phyloP scores from a whole-genome alignment of 2,888 invertebrate species.

The Malacosoma neustria region DNA sequence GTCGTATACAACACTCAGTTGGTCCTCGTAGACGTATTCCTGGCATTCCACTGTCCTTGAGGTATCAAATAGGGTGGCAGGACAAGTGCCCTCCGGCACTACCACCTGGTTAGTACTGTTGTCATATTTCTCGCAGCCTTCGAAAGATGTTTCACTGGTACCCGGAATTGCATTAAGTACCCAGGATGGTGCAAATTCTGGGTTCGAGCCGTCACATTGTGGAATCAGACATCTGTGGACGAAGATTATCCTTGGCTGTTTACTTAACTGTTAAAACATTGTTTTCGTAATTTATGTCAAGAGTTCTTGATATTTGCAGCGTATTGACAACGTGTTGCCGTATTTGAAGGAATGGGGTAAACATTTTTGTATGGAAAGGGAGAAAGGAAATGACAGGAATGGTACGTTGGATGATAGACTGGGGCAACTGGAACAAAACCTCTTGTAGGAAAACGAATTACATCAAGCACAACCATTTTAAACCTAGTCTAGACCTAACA shows the following conservation, averaged over 20 bases:
- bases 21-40: conserved; percentile 45
- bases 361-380: too few relatives aligned
- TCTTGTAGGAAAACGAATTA: too few relatives aligned
- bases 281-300: not conserved
- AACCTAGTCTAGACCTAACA: too few relatives aligned
- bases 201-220: conserved; percentile 39
- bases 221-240: conserved; percentile 41
- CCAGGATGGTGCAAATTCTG: conserved; percentile 43
- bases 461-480: too few relatives aligned
- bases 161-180: conserved; percentile 42
- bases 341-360: too few relatives aligned
- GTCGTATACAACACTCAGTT: conserved; percentile 52
- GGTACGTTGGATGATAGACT: too few relatives aligned
- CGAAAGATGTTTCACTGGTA: conserved; percentile 29
- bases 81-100: conserved; percentile 29
- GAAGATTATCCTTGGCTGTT: not conserved
- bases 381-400: too few relatives aligned
- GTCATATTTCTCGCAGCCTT: conserved; percentile 38
- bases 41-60: conserved; percentile 29
- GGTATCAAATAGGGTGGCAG: conserved; percentile 38
- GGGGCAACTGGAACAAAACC: too few relatives aligned
- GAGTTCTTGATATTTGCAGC: too few relatives aligned
- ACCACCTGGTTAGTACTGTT: conserved; percentile 21
- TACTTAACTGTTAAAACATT: not conserved
- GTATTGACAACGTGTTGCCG: too few relatives aligned